phyloP scores from a whole-genome alignment of 2,113 vertebrate species.

The Ptilorrhoa leucosticta region DNA sequence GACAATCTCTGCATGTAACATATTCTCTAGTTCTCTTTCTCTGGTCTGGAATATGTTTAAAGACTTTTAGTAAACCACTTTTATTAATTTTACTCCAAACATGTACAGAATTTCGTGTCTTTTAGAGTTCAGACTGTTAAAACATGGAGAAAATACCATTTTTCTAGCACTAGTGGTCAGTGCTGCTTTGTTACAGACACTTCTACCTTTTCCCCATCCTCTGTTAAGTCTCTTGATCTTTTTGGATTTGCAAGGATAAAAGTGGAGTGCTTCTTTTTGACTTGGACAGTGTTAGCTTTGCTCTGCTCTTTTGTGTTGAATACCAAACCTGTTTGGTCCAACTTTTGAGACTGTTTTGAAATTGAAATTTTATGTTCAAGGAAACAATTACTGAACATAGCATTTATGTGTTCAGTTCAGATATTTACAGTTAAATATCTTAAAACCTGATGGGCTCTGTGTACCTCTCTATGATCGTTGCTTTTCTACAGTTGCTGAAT shows the following conservation, averaged over 20 bases:
- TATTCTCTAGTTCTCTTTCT: background rate
- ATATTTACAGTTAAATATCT: background rate
- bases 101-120: background rate
- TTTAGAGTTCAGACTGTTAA: background rate
- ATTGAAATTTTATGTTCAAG: background rate
- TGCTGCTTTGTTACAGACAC: background rate
- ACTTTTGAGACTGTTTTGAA: background rate
- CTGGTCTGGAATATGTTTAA: background rate
- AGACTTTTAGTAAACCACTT: background rate
- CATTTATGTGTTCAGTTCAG: background rate
- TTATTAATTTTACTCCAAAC: background rate
- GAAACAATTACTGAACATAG: background rate
- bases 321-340: background rate
- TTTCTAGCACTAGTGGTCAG: background rate
- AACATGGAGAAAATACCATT: background rate
- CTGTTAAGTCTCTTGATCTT: background rate
- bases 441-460: background rate
- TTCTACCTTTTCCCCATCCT: slow-evolving; percentile 2
- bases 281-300: background rate
- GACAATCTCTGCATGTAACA: background rate
- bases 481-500: background rate
- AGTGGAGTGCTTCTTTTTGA: background rate
- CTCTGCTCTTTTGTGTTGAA: background rate
- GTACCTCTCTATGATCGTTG: background rate
- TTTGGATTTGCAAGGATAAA: background rate